A percentile compares a stretch with the other conserved stretches of the same genome.
Conservation (phyloP, 2,113 vertebrate genomes). For the Sorex fumeus region DNA sequence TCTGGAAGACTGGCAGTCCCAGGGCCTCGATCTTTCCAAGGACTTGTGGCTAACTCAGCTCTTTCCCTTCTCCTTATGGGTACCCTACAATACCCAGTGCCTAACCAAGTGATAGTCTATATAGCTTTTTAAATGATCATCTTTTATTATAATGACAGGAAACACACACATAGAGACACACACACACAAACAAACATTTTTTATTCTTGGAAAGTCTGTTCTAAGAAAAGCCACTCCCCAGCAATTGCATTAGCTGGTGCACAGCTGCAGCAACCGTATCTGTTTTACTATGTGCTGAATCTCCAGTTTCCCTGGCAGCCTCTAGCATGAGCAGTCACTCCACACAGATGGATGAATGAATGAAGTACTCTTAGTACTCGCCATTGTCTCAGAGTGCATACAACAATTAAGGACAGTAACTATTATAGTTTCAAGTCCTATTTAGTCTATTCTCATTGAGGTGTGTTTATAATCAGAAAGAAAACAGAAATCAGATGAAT, state of each 20-base stretch:
- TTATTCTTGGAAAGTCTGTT: conserved; percentile 7
- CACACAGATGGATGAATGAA: not conserved
- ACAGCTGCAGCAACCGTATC: not conserved
- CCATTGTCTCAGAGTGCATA: not conserved
- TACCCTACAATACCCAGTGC: not conserved
- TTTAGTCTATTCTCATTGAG: conserved; percentile 13
- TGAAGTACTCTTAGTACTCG: not conserved
- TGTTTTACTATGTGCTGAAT: not conserved
- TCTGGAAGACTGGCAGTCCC: not conserved
- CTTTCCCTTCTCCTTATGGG: not conserved
- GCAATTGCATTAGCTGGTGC: not conserved
- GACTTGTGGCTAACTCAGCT: not conserved
- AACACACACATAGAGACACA: not conserved
- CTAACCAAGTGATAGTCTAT: not conserved
- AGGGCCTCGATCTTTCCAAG: not conserved
- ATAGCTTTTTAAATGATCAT: not conserved
- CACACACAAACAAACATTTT: not conserved
- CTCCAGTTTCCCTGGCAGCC: not conserved
- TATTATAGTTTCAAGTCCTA: conserved; percentile 9
- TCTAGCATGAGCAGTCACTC: not conserved
- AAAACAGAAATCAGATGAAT: conserved; percentile 39
- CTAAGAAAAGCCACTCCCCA: conserved; percentile 22
- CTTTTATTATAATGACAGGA: conserved; percentile 39
- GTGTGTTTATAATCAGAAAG: conserved; percentile 46
- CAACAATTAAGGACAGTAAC: not conserved